Conservation (phyloP, 2,888 invertebrate species). For the Chrysopilus asiliformis region DNA sequence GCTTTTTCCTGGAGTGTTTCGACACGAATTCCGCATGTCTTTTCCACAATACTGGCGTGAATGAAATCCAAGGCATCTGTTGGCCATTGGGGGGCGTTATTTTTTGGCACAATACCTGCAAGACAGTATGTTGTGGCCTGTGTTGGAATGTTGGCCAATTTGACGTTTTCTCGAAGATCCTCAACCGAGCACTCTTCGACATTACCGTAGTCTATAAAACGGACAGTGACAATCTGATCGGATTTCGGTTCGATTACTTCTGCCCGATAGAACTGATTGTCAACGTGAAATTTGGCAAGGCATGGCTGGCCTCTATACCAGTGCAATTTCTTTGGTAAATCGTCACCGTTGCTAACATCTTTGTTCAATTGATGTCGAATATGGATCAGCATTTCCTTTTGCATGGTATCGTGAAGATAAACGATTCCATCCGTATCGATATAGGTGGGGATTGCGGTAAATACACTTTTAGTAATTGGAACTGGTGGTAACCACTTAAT, state of each 20-base stretch:
- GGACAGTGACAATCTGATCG: conserved; percentile 40
- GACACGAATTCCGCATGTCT: conserved; percentile 40
- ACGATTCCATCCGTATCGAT: conserved; percentile 44
- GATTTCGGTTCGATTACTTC: conserved; percentile 38
- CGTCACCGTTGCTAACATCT: conserved; percentile 36
- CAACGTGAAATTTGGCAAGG: conserved; percentile 49
- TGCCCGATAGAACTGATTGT: conserved; percentile 59
- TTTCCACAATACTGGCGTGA: conserved; percentile 44
- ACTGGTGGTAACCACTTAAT: conserved; percentile 47
- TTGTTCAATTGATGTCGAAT: conserved; percentile 41
- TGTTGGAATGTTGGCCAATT: conserved; percentile 50
- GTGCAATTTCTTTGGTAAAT: conserved; percentile 34
- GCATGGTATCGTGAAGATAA: conserved; percentile 27
- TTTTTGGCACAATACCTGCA: conserved; percentile 38
- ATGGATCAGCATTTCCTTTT: conserved; percentile 32
- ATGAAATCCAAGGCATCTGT: conserved; percentile 45
- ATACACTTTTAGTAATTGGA: conserved; percentile 38
- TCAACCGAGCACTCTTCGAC: conserved; percentile 46
- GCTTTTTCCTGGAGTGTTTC: conserved; percentile 15
- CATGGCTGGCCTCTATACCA: conserved; percentile 55
- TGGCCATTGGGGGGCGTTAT: conserved; percentile 36
- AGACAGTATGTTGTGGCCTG: conserved; percentile 51
- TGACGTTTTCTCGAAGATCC: conserved; percentile 47
- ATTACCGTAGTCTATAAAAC: conserved; percentile 76
- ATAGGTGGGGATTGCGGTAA: conserved; percentile 48